Conservation (phyloP, 1,140 invertebrate genomes). For the Danaus plexippus region DNA sequence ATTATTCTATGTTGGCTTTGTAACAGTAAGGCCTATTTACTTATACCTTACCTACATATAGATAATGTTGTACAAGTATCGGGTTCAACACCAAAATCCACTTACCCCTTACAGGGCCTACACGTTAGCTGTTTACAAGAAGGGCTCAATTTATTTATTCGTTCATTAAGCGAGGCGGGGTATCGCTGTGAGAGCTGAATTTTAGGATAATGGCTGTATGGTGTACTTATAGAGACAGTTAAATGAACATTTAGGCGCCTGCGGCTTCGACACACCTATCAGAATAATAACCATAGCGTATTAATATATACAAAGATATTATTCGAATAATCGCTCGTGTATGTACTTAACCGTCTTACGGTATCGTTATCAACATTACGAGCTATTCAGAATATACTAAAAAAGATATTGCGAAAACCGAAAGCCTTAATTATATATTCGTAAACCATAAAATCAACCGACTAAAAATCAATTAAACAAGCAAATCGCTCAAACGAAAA, state of each 20-base stretch:
- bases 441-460: conserved; percentile 38
- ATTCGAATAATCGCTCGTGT: not conserved
- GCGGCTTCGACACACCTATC: conserved; percentile 21
- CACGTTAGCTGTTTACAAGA: conserved; percentile 62
- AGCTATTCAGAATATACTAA: not conserved
- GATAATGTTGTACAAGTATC: conserved; percentile 48
- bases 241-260: conserved; percentile 38
- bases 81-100: conserved; percentile 67
- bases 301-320: conserved; percentile 3
- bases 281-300: conserved; percentile 4
- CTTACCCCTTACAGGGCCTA: conserved; percentile 62
- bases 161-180: conserved; percentile 66
- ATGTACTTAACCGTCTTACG: too few relatives aligned
- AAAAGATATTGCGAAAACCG: not conserved
- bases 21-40: too few relatives aligned
- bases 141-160: conserved; percentile 69
- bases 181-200: conserved; percentile 55
- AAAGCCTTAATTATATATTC: too few relatives aligned
- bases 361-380: too few relatives aligned
- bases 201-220: conserved; percentile 63
- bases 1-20: too few relatives aligned
- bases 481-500: conserved; percentile 47
- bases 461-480: conserved; percentile 49
- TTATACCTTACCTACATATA: conserved; percentile 12
- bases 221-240: conserved; percentile 41